Evolutionary conservation across 1,140 invertebrate genomes (phyloP).

Genomic region (Fopius arisanus): DNA sequence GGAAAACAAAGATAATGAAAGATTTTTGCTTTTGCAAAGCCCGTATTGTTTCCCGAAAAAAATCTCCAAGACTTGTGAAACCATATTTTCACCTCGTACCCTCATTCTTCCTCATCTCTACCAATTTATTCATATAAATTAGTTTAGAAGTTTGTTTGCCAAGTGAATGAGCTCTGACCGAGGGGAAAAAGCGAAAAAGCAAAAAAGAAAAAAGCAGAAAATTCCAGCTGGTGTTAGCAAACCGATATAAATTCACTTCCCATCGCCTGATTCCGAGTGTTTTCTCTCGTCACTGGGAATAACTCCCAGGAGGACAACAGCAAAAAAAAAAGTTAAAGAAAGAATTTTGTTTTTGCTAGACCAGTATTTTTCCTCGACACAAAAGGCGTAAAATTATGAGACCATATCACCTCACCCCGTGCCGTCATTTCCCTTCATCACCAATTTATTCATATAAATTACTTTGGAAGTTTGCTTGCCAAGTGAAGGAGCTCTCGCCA

Average conservation of each 20-base stretch:
- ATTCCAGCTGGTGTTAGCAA: constrained; percentile 27
- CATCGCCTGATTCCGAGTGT: background rate
- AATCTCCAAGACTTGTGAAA: background rate
- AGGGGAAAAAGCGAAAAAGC: background rate
- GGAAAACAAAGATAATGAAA: background rate
- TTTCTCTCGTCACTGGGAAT: background rate
- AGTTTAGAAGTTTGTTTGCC: background rate
- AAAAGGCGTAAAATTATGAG: background rate
- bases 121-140: constrained; percentile 24
- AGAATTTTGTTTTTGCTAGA: background rate
- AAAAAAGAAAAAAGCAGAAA: constrained; percentile 28
- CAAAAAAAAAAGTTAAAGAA: background rate
- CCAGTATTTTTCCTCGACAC: background rate
- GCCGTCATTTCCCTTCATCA: background rate
- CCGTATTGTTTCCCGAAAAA: background rate
- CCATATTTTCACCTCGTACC: background rate
- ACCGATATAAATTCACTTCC: constrained; percentile 22
- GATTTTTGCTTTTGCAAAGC: background rate
- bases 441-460: constrained; percentile 24
- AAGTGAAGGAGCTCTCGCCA: background rate
- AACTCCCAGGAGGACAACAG: too few species aligned
- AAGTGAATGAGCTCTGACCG: background rate
- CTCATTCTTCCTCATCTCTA: background rate
- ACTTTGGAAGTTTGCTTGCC: background rate
- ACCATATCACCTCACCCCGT: background rate